Conservation (phyloP, 1,140 invertebrate genomes). For the Anthonomus grandis region DNA sequence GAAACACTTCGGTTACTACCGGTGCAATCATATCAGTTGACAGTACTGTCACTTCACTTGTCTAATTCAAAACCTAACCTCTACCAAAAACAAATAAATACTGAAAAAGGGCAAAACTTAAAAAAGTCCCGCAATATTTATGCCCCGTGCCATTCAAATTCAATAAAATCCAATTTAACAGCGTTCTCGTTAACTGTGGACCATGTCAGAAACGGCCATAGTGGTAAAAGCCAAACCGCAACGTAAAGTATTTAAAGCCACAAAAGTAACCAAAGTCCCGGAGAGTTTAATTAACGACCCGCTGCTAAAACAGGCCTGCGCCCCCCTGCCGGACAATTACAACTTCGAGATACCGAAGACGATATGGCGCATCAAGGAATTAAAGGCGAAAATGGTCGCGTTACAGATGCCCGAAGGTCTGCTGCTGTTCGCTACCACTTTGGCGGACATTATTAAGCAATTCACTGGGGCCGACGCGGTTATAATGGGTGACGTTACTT, state of each 20-base stretch:
- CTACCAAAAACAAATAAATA: no score
- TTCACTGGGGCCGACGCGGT: slow-evolving; percentile 92
- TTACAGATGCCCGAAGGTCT: slow-evolving; percentile 96
- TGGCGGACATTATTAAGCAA: slow-evolving; percentile 91
- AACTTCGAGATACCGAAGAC: slow-evolving; percentile 99
- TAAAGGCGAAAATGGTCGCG: slow-evolving; percentile 82
- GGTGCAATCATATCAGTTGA: no score
- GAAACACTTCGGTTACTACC: no score
- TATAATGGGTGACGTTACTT: slow-evolving; percentile 96
- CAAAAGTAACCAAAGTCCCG: slow-evolving; percentile 76
- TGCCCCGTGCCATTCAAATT: no score
- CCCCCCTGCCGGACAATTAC: slow-evolving; percentile 86
- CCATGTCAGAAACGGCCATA: slow-evolving; percentile 51
- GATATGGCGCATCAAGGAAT: slow-evolving; percentile 88
- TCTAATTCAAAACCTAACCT: no score
- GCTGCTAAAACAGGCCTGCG: slow-evolving; percentile 68
- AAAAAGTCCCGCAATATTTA: no score
- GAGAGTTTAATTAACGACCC: slow-evolving; percentile 79
- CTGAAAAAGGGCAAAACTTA: no score
- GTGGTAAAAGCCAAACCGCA: slow-evolving; percentile 72
- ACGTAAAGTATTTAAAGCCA: slow-evolving; percentile 73
- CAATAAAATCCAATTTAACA: no score
- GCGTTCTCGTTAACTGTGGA: no score
- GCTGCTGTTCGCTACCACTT: slow-evolving; percentile 87
- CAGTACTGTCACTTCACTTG: no score